These are phyloP conservation scores for Dynastes maya DNA, from an alignment of 2,888 invertebrate genomes.

Conservation along the genomic window DNA sequence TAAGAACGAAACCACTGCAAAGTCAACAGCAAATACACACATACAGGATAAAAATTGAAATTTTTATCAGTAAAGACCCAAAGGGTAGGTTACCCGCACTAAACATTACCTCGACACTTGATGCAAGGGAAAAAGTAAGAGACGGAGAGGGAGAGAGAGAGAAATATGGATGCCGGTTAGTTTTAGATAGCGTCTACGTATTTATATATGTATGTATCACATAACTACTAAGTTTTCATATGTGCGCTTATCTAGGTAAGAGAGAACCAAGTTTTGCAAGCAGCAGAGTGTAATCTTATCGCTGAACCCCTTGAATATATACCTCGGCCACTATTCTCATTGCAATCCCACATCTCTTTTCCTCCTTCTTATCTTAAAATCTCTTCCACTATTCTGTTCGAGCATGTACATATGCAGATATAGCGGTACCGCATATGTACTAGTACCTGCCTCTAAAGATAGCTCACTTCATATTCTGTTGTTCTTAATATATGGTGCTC, in stretches of 20 bases:
- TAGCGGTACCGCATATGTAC: constrained; percentile 8
- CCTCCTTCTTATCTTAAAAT: constrained; percentile 44
- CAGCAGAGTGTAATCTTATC: constrained; percentile 62
- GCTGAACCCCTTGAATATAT: constrained; percentile 58
- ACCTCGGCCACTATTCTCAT: constrained; percentile 62
- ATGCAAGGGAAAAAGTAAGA: constrained; percentile 45
- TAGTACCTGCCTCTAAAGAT: constrained; percentile 50
- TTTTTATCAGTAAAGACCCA: constrained; percentile 57
- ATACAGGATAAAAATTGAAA: constrained; percentile 58
- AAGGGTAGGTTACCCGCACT: constrained; percentile 36
- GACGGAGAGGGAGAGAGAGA: constrained; percentile 30
- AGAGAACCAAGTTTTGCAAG: constrained; percentile 59
- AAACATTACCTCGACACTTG: constrained; percentile 14
- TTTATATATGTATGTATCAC: constrained; percentile 52
- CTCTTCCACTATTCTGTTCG: constrained; percentile 37
- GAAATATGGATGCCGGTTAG: constrained; percentile 46
- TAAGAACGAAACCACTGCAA: constrained; percentile 48
- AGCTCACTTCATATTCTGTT: constrained; percentile 59
- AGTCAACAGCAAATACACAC: constrained; percentile 45
- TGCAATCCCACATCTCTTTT: constrained; percentile 49
- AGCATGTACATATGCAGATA: constrained; percentile 13
- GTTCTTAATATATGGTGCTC: constrained; percentile 32
- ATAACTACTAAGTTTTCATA: constrained; percentile 62
- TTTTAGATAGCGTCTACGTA: constrained; percentile 53
- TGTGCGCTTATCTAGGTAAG: constrained; percentile 59